phyloP scores from a whole-genome alignment of 30 jellyfish, hydroid and myxozoan species.

The Nemopilema nomurai region DNA sequence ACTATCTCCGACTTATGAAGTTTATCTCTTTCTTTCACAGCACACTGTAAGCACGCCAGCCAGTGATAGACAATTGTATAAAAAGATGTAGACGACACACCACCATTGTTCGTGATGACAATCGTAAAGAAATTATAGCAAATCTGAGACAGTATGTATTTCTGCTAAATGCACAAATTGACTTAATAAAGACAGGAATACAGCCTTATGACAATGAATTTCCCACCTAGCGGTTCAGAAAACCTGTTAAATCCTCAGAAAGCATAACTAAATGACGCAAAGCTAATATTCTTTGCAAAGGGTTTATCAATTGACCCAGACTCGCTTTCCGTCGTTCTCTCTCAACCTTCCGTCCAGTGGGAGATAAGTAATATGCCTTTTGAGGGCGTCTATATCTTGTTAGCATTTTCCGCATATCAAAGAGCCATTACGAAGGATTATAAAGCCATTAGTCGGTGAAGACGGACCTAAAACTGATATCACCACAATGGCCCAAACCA shows the following conservation, averaged over 20 bases:
- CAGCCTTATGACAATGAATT: conserved; percentile 2
- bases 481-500: neutral
- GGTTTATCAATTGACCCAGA: conserved; percentile 53
- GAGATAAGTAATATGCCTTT: conserved; percentile 6
- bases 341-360: conserved; percentile 30
- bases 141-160: conserved; percentile 30
- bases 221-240: conserved; percentile 21
- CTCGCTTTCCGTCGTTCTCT: conserved; percentile 35
- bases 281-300: conserved; percentile 19
- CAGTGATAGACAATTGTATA: neutral
- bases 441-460: neutral
- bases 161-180: conserved; percentile 29
- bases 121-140: conserved; percentile 10
- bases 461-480: neutral
- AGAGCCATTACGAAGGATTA: neutral
- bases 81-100: neutral
- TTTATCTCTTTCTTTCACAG: neutral
- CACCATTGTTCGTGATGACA: neutral
- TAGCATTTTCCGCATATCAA: conserved; percentile 38
- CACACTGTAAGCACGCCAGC: neutral
- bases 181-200: conserved; percentile 11
- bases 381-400: conserved; percentile 12
- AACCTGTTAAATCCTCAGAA: conserved; percentile 38
- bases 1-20: neutral
- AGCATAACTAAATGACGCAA: conserved; percentile 1